phyloP scores from a whole-genome alignment of 2,888 invertebrate species.

The Mythimna impura region DNA sequence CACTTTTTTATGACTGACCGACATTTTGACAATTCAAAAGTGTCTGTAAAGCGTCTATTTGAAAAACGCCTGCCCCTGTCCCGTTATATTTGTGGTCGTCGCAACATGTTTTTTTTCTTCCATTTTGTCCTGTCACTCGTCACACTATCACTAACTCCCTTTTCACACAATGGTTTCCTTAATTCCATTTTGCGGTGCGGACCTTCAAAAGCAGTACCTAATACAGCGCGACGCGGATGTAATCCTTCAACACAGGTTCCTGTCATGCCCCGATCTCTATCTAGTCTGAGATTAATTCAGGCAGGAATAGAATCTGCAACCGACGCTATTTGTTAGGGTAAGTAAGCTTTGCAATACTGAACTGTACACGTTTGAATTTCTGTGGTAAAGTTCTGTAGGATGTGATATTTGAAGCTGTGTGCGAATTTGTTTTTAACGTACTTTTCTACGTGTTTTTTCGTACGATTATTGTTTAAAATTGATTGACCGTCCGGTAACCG shows the following conservation, averaged over 20 bases:
- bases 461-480: too few species aligned
- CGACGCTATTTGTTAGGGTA: conserved; percentile 33
- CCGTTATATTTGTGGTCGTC: too few species aligned
- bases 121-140: too few species aligned
- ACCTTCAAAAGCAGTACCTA: conserved; percentile 29
- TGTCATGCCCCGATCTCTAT: conserved; percentile 56
- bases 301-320: conserved; percentile 24
- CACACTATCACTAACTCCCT: too few species aligned
- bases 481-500: too few species aligned
- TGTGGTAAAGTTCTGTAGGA: not conserved
- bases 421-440: not conserved
- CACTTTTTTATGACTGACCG: too few species aligned
- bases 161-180: not conserved
- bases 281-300: conserved; percentile 54
- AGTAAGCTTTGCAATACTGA: conserved; percentile 46
- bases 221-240: conserved; percentile 40
- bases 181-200: not conserved
- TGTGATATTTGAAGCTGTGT: not conserved
- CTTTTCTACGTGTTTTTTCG: not conserved
- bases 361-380: conserved; percentile 27
- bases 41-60: too few species aligned
- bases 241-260: conserved; percentile 50
- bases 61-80: too few species aligned
- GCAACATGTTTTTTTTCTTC: too few species aligned
- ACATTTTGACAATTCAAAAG: too few species aligned